Percentiles rank a stretch among this genome's conserved stretches.
Evolutionary conservation across 2,797 vertebrate genomes (phyloP).

Genomic region (Leptoclinus maculatus): DNA sequence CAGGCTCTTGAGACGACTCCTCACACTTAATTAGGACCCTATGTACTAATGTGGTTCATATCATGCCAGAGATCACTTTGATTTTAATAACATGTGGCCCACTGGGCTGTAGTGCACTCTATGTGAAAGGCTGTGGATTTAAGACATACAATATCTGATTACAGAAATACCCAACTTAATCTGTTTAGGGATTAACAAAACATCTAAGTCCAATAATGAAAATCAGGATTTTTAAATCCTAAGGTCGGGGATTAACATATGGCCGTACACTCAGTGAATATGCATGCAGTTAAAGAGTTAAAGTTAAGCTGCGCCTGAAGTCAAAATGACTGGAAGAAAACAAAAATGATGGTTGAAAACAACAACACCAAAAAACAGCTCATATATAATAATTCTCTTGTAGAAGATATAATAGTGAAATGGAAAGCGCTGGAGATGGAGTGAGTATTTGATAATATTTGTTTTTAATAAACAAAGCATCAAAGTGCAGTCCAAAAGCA

Average conservation of each 20-base stretch:
- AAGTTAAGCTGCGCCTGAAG: neutral
- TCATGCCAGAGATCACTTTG: slow-evolving; percentile 35
- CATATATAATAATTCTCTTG: neutral
- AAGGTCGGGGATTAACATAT: slow-evolving; percentile 37
- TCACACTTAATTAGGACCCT: slow-evolving; percentile 35
- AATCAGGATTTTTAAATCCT: slow-evolving; percentile 41
- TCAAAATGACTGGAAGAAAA: neutral
- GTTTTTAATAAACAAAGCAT: no score
- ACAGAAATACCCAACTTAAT: slow-evolving; percentile 29
- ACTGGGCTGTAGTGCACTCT: neutral
- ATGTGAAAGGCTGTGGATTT: slow-evolving; percentile 9
- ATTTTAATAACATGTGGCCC: slow-evolving; percentile 24
- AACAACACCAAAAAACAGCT: neutral
- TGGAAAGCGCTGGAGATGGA: no score
- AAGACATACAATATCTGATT: slow-evolving; percentile 35
- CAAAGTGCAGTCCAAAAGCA: no score
- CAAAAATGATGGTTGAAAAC: neutral
- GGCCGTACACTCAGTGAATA: neutral
- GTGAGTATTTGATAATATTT: no score
- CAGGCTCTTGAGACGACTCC: slow-evolving; percentile 31
- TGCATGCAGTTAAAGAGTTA: neutral
- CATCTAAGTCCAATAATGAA: slow-evolving; percentile 22
- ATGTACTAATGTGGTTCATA: slow-evolving; percentile 30
- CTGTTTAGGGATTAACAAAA: slow-evolving; percentile 38
- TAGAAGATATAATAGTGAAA: neutral